phyloP scores from a whole-genome alignment of 2,888 invertebrate species.

The Venusia cambrica region DNA sequence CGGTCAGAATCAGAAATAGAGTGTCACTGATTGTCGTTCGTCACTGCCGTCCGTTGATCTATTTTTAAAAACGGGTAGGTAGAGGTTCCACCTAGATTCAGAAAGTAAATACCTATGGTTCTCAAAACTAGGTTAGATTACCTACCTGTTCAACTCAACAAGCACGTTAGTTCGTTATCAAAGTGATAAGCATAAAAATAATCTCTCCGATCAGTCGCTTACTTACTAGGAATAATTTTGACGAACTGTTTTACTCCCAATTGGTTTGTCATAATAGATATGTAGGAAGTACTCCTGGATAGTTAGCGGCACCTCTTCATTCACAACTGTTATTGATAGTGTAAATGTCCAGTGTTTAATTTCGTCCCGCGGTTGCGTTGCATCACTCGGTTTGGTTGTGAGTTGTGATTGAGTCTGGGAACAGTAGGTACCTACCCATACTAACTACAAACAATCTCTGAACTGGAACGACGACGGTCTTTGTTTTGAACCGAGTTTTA shows the following conservation, averaged over 20 bases:
- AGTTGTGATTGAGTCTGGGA: too few relatives aligned
- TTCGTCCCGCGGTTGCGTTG: constrained; percentile 57
- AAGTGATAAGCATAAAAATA: constrained; percentile 52
- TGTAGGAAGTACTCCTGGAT: too few relatives aligned
- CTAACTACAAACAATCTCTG: constrained; percentile 63
- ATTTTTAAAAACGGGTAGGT: constrained; percentile 45
- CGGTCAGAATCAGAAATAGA: constrained; percentile 53
- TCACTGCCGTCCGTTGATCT: too few relatives aligned
- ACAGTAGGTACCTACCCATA: constrained; percentile 40
- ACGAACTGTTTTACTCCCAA: constrained; percentile 32
- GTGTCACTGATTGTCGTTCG: too few relatives aligned
- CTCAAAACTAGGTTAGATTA: constrained; percentile 65
- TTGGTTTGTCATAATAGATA: too few relatives aligned
- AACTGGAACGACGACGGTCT: constrained; percentile 63
- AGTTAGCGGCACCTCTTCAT: too few relatives aligned
- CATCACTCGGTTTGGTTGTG: constrained; percentile 51
- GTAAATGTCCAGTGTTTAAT: constrained; percentile 67
- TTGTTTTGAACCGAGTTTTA: constrained; percentile 66
- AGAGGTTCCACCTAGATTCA: constrained; percentile 34
- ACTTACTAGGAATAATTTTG: constrained; percentile 41
- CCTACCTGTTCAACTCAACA: constrained; percentile 31
- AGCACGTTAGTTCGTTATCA: constrained; percentile 44
- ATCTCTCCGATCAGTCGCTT: constrained; percentile 43
- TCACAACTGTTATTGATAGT: constrained; percentile 34
- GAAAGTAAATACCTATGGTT: constrained; percentile 40